These are phyloP conservation scores for Nothocercus julius DNA, from an alignment of 2,113 vertebrate genomes.

Conservation along the genomic window DNA sequence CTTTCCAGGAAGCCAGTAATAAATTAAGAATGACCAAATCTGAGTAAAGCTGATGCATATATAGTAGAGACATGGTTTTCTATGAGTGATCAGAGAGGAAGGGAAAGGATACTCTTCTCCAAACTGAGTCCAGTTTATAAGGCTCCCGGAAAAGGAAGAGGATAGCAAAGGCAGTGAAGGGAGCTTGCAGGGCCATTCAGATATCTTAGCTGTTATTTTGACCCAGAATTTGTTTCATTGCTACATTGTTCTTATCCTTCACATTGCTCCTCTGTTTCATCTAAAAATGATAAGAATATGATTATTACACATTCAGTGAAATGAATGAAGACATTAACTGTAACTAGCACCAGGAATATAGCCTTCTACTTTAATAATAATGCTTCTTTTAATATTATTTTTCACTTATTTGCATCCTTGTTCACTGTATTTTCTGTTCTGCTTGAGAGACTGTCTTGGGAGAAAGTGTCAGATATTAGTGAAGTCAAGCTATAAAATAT, in stretches of 20 bases:
- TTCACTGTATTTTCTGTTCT: not conserved
- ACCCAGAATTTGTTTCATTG: not conserved
- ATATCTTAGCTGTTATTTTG: not conserved
- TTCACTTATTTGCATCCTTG: not conserved
- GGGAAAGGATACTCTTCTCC: not conserved
- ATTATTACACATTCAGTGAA: not conserved
- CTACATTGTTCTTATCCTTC: fast-evolving
- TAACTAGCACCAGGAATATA: not conserved
- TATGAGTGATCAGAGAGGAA: not conserved
- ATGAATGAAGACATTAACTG: not conserved
- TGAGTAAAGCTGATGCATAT: not conserved
- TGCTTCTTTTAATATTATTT: not conserved
- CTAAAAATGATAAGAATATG: not conserved
- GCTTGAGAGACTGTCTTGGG: not conserved
- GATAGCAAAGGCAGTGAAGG: not conserved
- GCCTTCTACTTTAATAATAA: not conserved
- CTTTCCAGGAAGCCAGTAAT: not conserved
- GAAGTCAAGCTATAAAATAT: not conserved
- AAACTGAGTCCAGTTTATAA: not conserved
- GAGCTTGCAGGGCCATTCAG: not conserved
- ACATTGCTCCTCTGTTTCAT: fast-evolving
- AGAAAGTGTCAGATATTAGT: not conserved
- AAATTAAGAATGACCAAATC: not conserved
- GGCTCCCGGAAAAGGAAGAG: not conserved
- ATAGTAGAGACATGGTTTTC: not conserved